These are phyloP conservation scores for Macroglossus sobrinus DNA, from an alignment of 2,113 vertebrate genomes.

Conservation along the genomic window DNA sequence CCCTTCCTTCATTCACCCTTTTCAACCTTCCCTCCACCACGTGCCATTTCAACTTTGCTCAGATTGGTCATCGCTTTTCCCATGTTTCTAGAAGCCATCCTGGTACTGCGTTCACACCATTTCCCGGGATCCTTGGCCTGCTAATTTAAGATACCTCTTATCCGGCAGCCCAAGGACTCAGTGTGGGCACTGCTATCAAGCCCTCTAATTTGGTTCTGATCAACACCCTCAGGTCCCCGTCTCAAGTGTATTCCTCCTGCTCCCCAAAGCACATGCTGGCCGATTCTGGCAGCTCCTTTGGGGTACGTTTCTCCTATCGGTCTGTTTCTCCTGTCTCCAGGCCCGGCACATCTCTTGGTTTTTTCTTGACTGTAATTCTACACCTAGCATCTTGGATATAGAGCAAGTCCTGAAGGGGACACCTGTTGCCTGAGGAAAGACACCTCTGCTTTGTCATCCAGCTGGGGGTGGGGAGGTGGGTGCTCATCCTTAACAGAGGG, in stretches of 20 bases:
- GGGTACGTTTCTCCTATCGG: no score
- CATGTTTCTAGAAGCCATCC: background rate
- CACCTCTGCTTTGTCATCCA: background rate
- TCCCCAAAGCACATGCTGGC: background rate
- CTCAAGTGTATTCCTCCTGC: background rate
- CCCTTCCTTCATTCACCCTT: background rate
- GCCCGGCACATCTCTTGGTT: background rate
- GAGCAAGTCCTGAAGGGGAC: background rate
- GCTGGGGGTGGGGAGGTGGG: rapidly evolving
- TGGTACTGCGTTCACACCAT: background rate
- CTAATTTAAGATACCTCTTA: background rate
- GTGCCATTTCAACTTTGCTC: background rate
- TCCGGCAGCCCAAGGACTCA: background rate
- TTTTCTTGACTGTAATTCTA: background rate
- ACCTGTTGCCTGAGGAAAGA: background rate
- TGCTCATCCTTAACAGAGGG: background rate
- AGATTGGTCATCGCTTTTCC: background rate
- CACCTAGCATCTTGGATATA: background rate
- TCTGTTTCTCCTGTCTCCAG: background rate
- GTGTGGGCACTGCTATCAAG: background rate
- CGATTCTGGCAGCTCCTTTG: background rate
- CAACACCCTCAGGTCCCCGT: background rate
- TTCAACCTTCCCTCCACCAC: background rate
- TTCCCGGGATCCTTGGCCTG: background rate
- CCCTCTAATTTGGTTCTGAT: background rate